phyloP scores from a whole-genome alignment of 1,140 invertebrate species.

The Arctopsyche grandis region DNA sequence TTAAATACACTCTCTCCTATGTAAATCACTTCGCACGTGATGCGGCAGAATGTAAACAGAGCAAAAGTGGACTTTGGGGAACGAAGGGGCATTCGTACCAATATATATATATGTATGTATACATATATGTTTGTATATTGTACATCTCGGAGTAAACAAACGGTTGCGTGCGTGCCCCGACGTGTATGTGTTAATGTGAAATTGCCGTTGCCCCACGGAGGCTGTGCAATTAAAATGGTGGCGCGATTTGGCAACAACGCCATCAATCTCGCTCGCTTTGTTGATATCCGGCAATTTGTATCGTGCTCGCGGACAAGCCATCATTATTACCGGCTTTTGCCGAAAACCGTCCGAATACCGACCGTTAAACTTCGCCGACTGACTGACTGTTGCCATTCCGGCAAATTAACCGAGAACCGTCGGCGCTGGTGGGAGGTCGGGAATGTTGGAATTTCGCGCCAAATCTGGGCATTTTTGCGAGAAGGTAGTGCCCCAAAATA shows the following conservation, averaged over 20 bases:
- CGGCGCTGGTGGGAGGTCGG: not conserved
- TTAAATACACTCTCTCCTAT: too few relatives aligned
- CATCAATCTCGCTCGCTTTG: not conserved
- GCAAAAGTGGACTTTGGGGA: too few relatives aligned
- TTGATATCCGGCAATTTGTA: constrained; percentile 10
- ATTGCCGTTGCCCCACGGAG: not conserved
- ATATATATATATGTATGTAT: too few relatives aligned
- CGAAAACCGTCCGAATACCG: not conserved
- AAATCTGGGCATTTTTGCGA: not conserved
- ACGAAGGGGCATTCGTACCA: too few relatives aligned
- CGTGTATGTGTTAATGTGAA: not conserved
- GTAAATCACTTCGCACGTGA: too few relatives aligned
- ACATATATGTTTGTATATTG: too few relatives aligned
- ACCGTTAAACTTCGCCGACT: not conserved
- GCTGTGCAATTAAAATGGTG: not conserved
- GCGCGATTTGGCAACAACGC: not conserved
- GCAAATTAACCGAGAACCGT: not conserved
- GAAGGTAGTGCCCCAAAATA: too few relatives aligned
- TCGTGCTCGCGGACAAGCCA: not conserved
- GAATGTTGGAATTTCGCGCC: not conserved
- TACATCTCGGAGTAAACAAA: not conserved
- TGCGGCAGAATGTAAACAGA: too few relatives aligned
- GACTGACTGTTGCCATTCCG: not conserved
- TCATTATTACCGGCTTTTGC: not conserved
- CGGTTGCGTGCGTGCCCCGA: not conserved